Conservation (phyloP, 2,888 invertebrate genomes). For the Drosophila ustulata region DNA sequence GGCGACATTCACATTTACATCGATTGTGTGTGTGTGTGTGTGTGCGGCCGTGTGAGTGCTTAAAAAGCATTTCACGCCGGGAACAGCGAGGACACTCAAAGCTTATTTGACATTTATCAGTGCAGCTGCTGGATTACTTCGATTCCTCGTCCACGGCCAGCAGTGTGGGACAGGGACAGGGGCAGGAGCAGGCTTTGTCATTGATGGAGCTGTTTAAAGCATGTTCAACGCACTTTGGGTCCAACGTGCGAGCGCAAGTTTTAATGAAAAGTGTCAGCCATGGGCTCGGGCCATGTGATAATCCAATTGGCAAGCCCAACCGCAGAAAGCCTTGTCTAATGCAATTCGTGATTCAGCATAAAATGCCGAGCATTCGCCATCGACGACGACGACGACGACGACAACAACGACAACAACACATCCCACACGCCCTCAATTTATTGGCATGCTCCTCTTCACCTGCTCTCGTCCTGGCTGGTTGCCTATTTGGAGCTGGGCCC, state of each 20-base stretch:
- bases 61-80: slow-evolving; percentile 72
- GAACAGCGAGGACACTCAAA: slow-evolving; percentile 51
- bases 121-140: slow-evolving; percentile 65
- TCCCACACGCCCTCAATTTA: slow-evolving; percentile 62
- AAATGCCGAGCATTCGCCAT: slow-evolving; percentile 53
- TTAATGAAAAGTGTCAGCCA: slow-evolving; percentile 66
- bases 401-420: not conserved
- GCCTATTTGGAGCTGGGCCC: slow-evolving; percentile 56
- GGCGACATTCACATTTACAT: slow-evolving; percentile 54
- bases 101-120: slow-evolving; percentile 79
- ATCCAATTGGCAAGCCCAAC: slow-evolving; percentile 66
- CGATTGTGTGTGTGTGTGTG: slow-evolving; percentile 49
- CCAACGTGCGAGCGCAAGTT: slow-evolving; percentile 62
- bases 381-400: not conserved
- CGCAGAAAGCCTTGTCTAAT: slow-evolving; percentile 61
- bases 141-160: slow-evolving; percentile 13
- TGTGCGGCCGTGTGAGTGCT: slow-evolving; percentile 60
- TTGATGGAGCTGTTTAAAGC: slow-evolving; percentile 72
- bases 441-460: slow-evolving; percentile 45
- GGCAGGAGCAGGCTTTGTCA: slow-evolving; percentile 44
- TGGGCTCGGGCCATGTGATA: slow-evolving; percentile 55
- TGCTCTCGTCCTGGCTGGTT: slow-evolving; percentile 22
- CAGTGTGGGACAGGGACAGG: not conserved
- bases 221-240: slow-evolving; percentile 53
- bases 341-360: slow-evolving; percentile 80